phyloP scores from a whole-genome alignment of 2,797 vertebrate genomes.

The Lemur catta region DNA sequence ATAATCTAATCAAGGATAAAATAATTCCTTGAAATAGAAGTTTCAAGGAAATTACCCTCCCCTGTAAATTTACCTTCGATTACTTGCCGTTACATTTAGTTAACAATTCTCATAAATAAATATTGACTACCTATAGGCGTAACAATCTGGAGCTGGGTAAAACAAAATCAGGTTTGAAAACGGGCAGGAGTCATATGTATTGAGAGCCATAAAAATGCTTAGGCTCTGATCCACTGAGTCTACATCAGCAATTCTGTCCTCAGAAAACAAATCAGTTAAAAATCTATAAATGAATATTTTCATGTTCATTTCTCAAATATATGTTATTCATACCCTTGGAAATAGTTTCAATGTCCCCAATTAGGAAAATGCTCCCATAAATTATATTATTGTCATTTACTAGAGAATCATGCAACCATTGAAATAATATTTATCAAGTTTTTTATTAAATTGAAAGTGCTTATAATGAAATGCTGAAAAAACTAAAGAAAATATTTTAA shows the following conservation, averaged over 20 bases:
- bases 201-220: background rate
- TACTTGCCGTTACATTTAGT: constrained; percentile 22
- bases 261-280: background rate
- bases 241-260: background rate
- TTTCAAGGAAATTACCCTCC: constrained; percentile 36
- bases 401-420: background rate
- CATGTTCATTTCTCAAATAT: background rate
- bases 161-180: constrained; percentile 36
- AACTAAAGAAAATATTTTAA: background rate
- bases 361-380: constrained; percentile 2
- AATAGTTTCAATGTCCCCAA: background rate
- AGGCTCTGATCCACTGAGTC: background rate
- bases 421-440: constrained; percentile 5
- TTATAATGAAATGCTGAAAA: constrained; percentile 18
- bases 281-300: background rate
- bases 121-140: background rate
- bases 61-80: constrained; percentile 36
- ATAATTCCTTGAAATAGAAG: background rate
- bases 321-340: background rate
- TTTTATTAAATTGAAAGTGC: constrained; percentile 3
- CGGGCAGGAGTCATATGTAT: background rate
- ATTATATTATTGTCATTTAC: background rate
- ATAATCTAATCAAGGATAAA: constrained; percentile 41
- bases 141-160: background rate
- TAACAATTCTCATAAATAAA: constrained; percentile 52